These are phyloP conservation scores for Rhynchophorus ferrugineus DNA, from an alignment of 1,140 invertebrate genomes.

Conservation along the genomic window DNA sequence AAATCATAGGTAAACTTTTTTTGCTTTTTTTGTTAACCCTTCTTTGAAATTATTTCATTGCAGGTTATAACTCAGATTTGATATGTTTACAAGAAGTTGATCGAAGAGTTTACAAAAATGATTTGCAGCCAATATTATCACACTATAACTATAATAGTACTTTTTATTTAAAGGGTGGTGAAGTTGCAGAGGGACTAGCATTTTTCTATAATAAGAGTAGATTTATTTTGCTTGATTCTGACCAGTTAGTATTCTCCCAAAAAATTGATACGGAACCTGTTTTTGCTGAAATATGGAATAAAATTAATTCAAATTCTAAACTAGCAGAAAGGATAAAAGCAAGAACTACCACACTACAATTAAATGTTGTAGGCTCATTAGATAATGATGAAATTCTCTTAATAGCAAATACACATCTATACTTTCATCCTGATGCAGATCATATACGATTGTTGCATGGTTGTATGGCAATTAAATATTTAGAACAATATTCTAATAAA, in stretches of 20 bases:
- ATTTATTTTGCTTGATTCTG: constrained; percentile 47
- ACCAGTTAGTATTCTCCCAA: constrained; percentile 42
- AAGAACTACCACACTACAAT: constrained; percentile 57
- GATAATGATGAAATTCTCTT: constrained; percentile 58
- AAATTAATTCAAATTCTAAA: constrained; percentile 52
- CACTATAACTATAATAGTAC: constrained; percentile 50
- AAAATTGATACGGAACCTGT: constrained; percentile 46
- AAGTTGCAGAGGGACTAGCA: constrained; percentile 70
- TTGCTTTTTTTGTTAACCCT: background rate
- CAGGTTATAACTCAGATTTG: constrained; percentile 81
- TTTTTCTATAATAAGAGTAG: constrained; percentile 62
- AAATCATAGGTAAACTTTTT: constrained; percentile 59
- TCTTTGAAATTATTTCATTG: constrained; percentile 24
- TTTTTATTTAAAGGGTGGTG: constrained; percentile 63
- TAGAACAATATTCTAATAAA: constrained; percentile 47
- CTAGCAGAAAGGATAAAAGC: constrained; percentile 54
- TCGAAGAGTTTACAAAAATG: constrained; percentile 63
- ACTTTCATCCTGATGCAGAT: constrained; percentile 85
- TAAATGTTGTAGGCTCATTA: constrained; percentile 52
- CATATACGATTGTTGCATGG: constrained; percentile 79
- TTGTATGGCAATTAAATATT: constrained; percentile 54
- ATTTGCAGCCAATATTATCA: constrained; percentile 58
- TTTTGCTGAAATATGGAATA: constrained; percentile 55
- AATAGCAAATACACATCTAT: constrained; percentile 86
- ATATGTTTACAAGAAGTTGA: constrained; percentile 93